Percentiles rank a stretch among this genome's conserved stretches.
Conservation (phyloP, 1,140 invertebrate genomes). For the Dinoponera quadriceps region DNA sequence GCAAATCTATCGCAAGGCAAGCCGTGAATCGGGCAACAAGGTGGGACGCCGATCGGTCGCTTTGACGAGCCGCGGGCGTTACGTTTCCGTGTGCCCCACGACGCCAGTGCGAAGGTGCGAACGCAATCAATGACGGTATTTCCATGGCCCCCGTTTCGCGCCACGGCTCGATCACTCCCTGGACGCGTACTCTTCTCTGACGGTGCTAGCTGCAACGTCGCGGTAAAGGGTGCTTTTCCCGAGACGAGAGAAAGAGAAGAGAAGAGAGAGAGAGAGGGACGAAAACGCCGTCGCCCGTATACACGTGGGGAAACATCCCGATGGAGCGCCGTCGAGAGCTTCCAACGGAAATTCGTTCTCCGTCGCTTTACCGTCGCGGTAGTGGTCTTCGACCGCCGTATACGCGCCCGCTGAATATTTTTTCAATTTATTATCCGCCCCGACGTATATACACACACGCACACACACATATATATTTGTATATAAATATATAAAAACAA, state of each 20-base stretch:
- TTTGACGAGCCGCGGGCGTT: constrained; percentile 56
- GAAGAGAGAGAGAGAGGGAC: too few species aligned
- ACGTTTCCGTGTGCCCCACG: constrained; percentile 26
- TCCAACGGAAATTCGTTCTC: constrained; percentile 29
- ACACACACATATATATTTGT: too few species aligned
- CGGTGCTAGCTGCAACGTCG: constrained; percentile 29
- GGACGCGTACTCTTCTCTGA: constrained; percentile 24
- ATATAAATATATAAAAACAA: too few species aligned
- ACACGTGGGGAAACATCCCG: constrained; percentile 30
- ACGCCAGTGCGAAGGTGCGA: constrained; percentile 37
- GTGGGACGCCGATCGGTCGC: constrained; percentile 48
- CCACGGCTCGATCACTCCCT: neutral
- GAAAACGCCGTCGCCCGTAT: constrained; percentile 13
- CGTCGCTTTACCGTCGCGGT: neutral
- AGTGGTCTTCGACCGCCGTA: neutral
- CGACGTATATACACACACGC: neutral
- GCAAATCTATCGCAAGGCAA: constrained; percentile 63
- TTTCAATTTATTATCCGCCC: constrained; percentile 26
- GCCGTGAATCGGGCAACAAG: constrained; percentile 71
- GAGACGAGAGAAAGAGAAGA: neutral
- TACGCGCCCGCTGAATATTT: constrained; percentile 1
- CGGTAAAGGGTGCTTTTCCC: constrained; percentile 13
- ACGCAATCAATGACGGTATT: constrained; percentile 66
- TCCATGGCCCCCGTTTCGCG: constrained; percentile 18
- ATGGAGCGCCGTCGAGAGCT: constrained; percentile 7